phyloP scores from a whole-genome alignment of 2,113 vertebrate genomes.

The Entomyzon cyanotis region DNA sequence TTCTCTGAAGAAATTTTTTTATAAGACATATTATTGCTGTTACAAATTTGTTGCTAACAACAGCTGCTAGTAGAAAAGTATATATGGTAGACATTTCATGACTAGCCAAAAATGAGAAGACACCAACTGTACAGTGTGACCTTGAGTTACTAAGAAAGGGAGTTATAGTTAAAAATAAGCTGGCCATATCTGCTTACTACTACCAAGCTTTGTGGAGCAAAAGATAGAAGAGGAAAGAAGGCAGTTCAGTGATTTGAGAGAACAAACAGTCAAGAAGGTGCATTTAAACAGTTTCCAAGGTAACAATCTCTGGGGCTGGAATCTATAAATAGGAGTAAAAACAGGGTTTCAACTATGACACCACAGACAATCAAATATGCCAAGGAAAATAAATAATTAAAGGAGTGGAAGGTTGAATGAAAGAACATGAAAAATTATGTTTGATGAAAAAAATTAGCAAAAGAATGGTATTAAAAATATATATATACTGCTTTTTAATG shows the following conservation, averaged over 20 bases:
- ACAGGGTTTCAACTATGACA: background rate
- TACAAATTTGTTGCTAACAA: background rate
- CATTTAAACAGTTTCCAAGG: conserved; percentile 68
- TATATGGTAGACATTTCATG: background rate
- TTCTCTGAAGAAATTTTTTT: background rate
- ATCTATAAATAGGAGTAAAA: conserved; percentile 43
- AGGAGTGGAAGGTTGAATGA: background rate
- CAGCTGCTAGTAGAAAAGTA: background rate
- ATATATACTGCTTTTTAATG: background rate
- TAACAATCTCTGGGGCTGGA: conserved; percentile 44
- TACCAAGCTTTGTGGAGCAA: background rate
- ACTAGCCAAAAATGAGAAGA: background rate
- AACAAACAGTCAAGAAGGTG: conserved; percentile 48
- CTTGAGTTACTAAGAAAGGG: background rate
- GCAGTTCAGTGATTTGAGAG: conserved; percentile 14
- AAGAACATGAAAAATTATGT: background rate
- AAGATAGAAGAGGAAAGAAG: conserved; percentile 3
- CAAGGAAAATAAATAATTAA: conserved; percentile 15
- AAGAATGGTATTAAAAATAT: background rate
- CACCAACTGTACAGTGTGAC: background rate
- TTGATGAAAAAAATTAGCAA: background rate
- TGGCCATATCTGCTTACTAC: background rate
- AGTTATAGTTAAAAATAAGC: background rate
- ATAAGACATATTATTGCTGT: background rate
- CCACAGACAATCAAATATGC: background rate